A percentile compares a stretch with the other conserved stretches of the same genome.
Evolutionary conservation across 2,888 invertebrate genomes (phyloP).

Genomic region (Hetaerina titia): DNA sequence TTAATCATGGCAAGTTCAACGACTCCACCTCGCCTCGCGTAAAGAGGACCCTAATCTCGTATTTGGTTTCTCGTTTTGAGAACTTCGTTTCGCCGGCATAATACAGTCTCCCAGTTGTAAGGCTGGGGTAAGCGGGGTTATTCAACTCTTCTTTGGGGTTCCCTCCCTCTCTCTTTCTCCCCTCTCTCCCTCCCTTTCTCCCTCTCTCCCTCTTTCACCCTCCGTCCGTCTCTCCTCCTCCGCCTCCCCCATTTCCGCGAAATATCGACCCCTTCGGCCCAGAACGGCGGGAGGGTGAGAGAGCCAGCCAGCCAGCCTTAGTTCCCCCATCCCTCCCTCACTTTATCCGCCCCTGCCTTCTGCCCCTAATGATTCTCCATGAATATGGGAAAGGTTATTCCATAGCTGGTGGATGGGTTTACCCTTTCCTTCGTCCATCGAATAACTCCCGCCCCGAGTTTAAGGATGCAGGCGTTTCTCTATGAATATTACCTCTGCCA

Average conservation of each 20-base stretch:
- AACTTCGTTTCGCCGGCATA: background rate
- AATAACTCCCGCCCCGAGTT: background rate
- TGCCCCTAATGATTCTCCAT: slow-evolving; percentile 40
- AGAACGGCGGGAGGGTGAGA: slow-evolving; percentile 1
- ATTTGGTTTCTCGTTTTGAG: slow-evolving; percentile 32
- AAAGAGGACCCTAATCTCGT: background rate
- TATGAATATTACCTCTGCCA: slow-evolving; percentile 34
- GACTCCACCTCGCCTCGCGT: background rate
- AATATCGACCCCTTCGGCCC: slow-evolving; percentile 27
- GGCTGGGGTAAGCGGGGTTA: slow-evolving; percentile 12
- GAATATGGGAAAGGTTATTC: slow-evolving; percentile 46
- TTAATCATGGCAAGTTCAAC: background rate
- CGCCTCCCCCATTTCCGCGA: slow-evolving; percentile 22
- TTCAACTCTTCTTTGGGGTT: slow-evolving; percentile 13
- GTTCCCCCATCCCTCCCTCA: slow-evolving; percentile 24
- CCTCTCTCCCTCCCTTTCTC: slow-evolving; percentile 24
- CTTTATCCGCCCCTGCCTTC: slow-evolving; percentile 21
- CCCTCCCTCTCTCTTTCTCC: slow-evolving; percentile 32
- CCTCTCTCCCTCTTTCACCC: background rate
- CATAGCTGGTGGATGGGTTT: background rate
- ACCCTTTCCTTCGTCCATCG: background rate
- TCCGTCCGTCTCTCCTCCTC: background rate
- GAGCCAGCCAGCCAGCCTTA: background rate
- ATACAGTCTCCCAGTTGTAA: background rate
- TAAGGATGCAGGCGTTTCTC: slow-evolving; percentile 56